These are phyloP conservation scores for Chloroceryle aenea DNA, from an alignment of 2,113 vertebrate genomes.

Conservation along the genomic window DNA sequence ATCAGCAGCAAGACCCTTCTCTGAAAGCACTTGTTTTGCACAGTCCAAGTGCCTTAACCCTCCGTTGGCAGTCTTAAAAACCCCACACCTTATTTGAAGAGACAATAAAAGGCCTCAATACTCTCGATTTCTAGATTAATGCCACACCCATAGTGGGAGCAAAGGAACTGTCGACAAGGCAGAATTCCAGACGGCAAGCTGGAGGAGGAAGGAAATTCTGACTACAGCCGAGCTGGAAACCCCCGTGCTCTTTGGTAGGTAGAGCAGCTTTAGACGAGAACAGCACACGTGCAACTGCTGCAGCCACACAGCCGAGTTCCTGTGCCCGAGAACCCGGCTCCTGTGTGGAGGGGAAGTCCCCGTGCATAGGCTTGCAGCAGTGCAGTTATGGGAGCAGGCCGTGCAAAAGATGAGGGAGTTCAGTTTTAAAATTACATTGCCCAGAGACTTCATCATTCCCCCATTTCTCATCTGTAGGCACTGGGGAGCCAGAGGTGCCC, in stretches of 20 bases:
- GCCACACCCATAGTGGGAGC: not conserved
- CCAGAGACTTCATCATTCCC: not conserved
- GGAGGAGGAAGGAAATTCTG: constrained; percentile 34
- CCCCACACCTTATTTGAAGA: not conserved
- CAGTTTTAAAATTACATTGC: not conserved
- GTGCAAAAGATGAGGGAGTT: not conserved
- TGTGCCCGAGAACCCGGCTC: not conserved
- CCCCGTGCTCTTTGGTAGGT: not conserved
- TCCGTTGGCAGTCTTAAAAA: not conserved
- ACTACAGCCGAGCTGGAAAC: constrained; percentile 8
- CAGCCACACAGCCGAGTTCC: not conserved
- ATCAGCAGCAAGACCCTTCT: not conserved
- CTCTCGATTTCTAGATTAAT: not conserved
- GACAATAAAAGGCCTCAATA: not conserved
- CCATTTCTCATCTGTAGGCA: not conserved
- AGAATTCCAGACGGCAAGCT: rapidly evolving
- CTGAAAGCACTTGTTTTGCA: not conserved
- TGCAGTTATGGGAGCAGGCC: not conserved
- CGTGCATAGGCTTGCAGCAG: rapidly evolving
- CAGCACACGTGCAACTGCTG: not conserved
- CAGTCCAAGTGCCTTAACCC: not conserved
- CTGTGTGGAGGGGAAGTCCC: not conserved
- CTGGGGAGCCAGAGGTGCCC: not conserved
- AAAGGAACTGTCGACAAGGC: not conserved
- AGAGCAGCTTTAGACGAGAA: not conserved